These are phyloP conservation scores for Rhabdomys dilectus DNA, from an alignment of 2,113 vertebrate species.

Conservation along the genomic window DNA sequence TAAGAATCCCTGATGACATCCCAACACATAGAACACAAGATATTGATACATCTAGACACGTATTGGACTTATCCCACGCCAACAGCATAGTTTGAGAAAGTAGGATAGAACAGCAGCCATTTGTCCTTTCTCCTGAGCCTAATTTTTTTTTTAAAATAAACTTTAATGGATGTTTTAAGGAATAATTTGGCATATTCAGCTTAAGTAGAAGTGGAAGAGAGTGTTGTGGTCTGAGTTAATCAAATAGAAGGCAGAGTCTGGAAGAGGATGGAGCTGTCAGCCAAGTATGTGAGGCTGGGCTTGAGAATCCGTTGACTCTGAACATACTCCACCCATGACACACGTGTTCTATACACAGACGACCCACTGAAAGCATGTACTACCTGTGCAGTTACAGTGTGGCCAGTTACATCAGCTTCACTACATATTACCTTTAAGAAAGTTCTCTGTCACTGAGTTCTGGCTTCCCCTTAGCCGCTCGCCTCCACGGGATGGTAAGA, in stretches of 20 bases:
- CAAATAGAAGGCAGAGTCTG: neutral
- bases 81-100: neutral
- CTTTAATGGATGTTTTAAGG: neutral
- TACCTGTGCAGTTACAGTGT: constrained; percentile 83
- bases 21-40: neutral
- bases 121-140: neutral
- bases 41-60: neutral
- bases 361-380: constrained; percentile 81
- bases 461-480: constrained; percentile 56
- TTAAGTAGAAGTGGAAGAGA: neutral
- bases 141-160: constrained; percentile 36
- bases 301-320: neutral
- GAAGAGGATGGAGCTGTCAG: neutral
- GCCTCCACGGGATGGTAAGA: constrained; percentile 77
- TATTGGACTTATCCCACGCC: neutral
- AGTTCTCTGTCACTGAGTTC: neutral
- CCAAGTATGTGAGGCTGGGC: neutral
- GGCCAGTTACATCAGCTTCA: constrained; percentile 48
- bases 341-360: constrained; percentile 67
- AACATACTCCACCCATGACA: neutral
- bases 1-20: neutral
- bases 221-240: neutral
- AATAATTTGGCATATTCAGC: neutral
- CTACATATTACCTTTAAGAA: constrained; percentile 80
- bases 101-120: neutral